These are phyloP conservation scores for Plectrocnemia conspersa DNA, from an alignment of 1,140 invertebrate species.

Conservation along the genomic window DNA sequence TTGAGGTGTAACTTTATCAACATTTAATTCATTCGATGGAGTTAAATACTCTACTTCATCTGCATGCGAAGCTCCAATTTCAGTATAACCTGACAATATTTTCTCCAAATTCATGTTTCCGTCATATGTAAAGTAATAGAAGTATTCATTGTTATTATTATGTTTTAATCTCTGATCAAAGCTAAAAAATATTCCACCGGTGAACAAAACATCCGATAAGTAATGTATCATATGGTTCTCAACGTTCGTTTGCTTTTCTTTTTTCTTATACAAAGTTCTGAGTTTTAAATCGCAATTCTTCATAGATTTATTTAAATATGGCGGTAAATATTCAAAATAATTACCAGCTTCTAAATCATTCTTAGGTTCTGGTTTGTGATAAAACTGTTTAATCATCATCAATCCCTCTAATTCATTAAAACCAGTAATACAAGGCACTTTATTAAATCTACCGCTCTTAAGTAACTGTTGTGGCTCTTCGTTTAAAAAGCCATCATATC, in stretches of 20 bases:
- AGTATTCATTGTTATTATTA: constrained; percentile 35
- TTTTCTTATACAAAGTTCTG: neutral
- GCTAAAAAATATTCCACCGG: neutral
- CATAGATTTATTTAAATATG: neutral
- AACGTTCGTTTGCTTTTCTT: neutral
- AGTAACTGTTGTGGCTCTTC: constrained; percentile 41
- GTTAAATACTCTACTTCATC: neutral
- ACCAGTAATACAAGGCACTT: constrained; percentile 44
- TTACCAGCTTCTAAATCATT: neutral
- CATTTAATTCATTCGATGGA: neutral
- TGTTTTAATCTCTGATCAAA: neutral
- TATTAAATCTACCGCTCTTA: constrained; percentile 40
- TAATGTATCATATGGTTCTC: neutral
- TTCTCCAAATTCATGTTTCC: constrained; percentile 44
- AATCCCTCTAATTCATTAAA: constrained; percentile 44
- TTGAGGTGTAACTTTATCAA: constrained; percentile 23
- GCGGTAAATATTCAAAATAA: neutral
- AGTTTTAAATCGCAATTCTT: neutral
- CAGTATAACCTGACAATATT: constrained; percentile 37
- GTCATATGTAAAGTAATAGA: constrained; percentile 45
- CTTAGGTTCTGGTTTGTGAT: neutral
- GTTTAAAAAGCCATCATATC: constrained; percentile 44
- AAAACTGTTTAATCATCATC: neutral
- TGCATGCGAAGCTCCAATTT: neutral
- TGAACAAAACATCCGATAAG: neutral